These are phyloP conservation scores for Otus scops DNA, from an alignment of 2,797 vertebrate genomes.

Conservation along the genomic window DNA sequence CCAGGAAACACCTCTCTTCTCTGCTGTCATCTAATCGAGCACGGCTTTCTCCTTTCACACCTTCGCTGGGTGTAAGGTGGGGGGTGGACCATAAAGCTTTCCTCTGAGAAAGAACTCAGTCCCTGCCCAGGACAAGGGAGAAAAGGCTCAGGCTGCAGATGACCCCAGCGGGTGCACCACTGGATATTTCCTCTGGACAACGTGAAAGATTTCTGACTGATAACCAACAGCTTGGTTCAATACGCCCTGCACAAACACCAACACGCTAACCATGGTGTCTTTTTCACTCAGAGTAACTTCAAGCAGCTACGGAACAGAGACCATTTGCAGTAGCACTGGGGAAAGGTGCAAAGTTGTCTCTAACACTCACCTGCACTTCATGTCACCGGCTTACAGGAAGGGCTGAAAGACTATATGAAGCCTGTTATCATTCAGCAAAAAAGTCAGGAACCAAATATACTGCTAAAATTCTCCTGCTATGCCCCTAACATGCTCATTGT, in stretches of 20 bases:
- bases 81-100: not conserved
- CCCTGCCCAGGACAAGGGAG: not conserved
- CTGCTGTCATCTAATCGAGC: not conserved
- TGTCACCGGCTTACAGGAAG: not conserved
- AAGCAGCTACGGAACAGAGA: not conserved
- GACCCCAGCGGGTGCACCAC: not conserved
- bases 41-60: not conserved
- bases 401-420: not conserved
- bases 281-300: not conserved
- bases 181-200: not conserved
- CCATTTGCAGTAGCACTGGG: not conserved
- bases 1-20: not conserved
- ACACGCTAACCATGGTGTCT: not conserved
- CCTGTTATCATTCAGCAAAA: not conserved
- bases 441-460: not conserved
- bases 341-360: not conserved
- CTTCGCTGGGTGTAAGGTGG: not conserved
- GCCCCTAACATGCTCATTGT: not conserved
- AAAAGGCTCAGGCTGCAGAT: not conserved
- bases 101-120: not conserved
- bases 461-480: not conserved
- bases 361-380: not conserved
- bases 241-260: not conserved
- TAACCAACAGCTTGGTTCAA: not conserved
- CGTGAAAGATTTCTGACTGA: not conserved